Percentiles rank a stretch among this genome's conserved stretches.
Evolutionary conservation across 2,113 vertebrate genomes (phyloP).

Genomic region (Gnathonemus echidnorhynchus): DNA sequence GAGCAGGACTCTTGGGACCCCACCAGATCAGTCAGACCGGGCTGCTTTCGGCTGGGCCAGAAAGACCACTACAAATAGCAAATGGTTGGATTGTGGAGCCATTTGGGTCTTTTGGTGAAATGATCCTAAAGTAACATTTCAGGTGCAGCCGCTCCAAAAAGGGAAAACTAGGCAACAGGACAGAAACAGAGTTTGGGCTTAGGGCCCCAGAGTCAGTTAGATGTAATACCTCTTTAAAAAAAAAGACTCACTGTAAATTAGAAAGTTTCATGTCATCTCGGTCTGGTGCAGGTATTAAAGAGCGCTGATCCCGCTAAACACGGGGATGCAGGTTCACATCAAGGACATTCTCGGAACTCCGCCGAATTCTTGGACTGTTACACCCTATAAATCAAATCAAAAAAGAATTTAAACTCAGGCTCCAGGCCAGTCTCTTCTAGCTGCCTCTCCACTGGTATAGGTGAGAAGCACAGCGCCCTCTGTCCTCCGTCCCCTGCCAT

Average conservation of each 20-base stretch:
- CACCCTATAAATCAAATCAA: conserved; percentile 19
- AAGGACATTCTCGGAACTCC: neutral
- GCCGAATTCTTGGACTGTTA: neutral
- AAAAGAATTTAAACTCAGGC: neutral
- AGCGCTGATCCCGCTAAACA: neutral
- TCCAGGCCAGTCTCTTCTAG: neutral
- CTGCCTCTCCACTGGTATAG: neutral
- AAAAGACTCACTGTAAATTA: neutral
- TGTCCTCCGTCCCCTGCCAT: neutral
- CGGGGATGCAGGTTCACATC: conserved; percentile 1
- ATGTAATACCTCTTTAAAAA: neutral
- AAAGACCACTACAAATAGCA: neutral
- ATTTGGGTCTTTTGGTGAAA: neutral
- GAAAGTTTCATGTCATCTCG: neutral
- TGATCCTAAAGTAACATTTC: neutral
- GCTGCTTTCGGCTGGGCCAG: neutral
- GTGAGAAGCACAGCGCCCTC: conserved; percentile 8
- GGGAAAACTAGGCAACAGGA: neutral
- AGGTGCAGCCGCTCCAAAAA: neutral
- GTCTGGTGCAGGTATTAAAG: neutral
- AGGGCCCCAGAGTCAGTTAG: neutral
- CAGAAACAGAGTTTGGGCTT: neutral
- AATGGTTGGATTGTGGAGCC: neutral
- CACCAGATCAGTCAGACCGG: neutral
- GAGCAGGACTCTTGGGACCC: neutral